phyloP scores from a whole-genome alignment of 2,113 vertebrate genomes.

The Oreamnos americanus region DNA sequence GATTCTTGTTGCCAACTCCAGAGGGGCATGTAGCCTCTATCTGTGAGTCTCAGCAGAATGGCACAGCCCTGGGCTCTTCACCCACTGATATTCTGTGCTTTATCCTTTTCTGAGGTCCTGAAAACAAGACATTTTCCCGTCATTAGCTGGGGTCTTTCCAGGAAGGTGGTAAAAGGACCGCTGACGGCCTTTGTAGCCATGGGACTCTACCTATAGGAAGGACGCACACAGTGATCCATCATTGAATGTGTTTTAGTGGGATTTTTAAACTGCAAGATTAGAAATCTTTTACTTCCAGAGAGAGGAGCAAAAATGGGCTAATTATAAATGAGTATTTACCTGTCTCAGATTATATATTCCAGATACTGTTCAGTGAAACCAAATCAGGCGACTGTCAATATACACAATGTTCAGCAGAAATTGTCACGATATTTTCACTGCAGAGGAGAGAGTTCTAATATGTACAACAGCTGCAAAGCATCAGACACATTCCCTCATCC shows the following conservation, averaged over 20 bases:
- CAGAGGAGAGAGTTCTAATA: neutral
- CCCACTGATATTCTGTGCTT: neutral
- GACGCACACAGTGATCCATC: neutral
- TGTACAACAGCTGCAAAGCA: neutral
- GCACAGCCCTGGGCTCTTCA: neutral
- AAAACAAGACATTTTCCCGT: neutral
- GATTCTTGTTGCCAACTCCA: neutral
- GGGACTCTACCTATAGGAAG: neutral
- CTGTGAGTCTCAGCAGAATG: neutral
- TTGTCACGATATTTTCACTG: neutral
- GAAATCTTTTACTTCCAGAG: neutral
- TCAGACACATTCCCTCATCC: rapidly evolving
- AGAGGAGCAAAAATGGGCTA: neutral
- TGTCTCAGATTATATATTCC: constrained; percentile 22
- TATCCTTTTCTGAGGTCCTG: neutral
- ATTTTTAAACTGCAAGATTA: neutral
- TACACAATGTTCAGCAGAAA: neutral
- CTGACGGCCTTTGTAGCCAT: neutral
- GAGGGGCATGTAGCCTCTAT: neutral
- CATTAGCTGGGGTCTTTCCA: neutral
- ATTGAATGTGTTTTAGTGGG: neutral
- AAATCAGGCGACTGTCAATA: neutral
- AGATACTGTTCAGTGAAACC: constrained; percentile 30
- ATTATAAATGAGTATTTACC: constrained; percentile 41
- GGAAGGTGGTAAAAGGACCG: neutral